Evolutionary conservation across 2,888 invertebrate genomes (phyloP), one percentile per base, ranked within the genome.

Genomic region (Nomada ferruginata): DNA sequence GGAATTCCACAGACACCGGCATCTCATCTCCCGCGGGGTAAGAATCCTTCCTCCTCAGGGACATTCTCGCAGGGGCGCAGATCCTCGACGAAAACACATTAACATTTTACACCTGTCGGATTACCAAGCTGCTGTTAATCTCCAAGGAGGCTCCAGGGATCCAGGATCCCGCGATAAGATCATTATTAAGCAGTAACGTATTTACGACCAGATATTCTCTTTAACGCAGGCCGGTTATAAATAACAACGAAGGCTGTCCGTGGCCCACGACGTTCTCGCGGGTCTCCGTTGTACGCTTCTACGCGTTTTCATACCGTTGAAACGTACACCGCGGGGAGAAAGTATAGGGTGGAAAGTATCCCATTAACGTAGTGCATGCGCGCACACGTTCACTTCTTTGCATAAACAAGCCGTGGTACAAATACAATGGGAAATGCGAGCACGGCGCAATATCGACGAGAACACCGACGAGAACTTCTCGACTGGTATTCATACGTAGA

Each of bases 201-300:
- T 85, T 81, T 79, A 82, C 78, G 81, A 72, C 85, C 84, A 87
- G 85, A 88, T 89, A 89, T 88, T 83, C 81, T 78, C 75, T 86
- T 81, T 85, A 85, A 89, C 86, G 84, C 65, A 76, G 73, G 57
- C 63, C 64, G 26, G 75, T 71, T 87, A 89, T 89, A 89, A 90
- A 90, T 89, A 90, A 90, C 75, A 71, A 11, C 1, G n/a, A 5
- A 26, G n/a, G 47, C 63, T 76, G 13, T 23, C 15, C 59, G 57
- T 10, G 23, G 26, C 36, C 57, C 65, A 13, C 11, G 53, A 20
- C 50, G 55, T 55, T 52, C n/a, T 26, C 36, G 7, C 44, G 13
- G 44, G 50, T 23, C 20, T 36, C 42, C 70, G 29, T 20, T 68
- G 63, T 47, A 11, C 13, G 47, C 47, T 15, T 47, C 15, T 47